Evolutionary conservation across 2,888 invertebrate species (phyloP), one percentile per base, ranked within the genome.

Genomic region (Hybos culiciformis): DNA sequence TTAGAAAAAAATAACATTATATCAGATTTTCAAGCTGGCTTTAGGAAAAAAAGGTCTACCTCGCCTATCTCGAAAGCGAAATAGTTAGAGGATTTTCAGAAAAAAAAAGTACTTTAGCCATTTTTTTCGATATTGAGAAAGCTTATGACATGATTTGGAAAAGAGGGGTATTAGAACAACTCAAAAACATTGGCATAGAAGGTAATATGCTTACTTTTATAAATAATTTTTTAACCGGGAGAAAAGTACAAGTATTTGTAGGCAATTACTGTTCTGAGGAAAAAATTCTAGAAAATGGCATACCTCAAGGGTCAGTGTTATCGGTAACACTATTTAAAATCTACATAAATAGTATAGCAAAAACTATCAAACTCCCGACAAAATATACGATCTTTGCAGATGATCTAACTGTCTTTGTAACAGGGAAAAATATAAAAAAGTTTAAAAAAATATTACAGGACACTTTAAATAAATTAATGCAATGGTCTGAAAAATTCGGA

Each of bases 91-190:
- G 36, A 3, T 36, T 41, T 8, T 19, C 8, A 12, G n/a, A 32
- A n/a, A 41, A 41, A 15, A 12, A n/a, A n/a, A n/a, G n/a, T n/a
- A 12, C 26, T 2, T 1, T 42, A 4, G 24, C 42, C 2, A 15
- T 37, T 14, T 17, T 42, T 19, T 29, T 37, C 19, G 42, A 42
- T 11, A 42, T 42, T 4, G 23, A 42, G 14, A 41, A 41, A n/a
- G 41, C 17, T 5, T 41, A 33, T 15, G 34, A 29, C 7, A 29
- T n/a, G 4, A n/a, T 29, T n/a, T 29, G 29, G n/a, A 12, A 29
- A 5, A 29, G 29, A 29, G n/a, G n/a, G 12, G 4, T 29, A 12
- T 6, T 29, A 29, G 29, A 12, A 12, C 12, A 29, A n/a, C 11
- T 29, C 12, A 9, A 12, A 12, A 5, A 26, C 3, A 6, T 26